Evolutionary conservation across 2,888 invertebrate species (phyloP), one percentile per base, ranked within the genome.

Genomic region (Drosophila picticornis): DNA sequence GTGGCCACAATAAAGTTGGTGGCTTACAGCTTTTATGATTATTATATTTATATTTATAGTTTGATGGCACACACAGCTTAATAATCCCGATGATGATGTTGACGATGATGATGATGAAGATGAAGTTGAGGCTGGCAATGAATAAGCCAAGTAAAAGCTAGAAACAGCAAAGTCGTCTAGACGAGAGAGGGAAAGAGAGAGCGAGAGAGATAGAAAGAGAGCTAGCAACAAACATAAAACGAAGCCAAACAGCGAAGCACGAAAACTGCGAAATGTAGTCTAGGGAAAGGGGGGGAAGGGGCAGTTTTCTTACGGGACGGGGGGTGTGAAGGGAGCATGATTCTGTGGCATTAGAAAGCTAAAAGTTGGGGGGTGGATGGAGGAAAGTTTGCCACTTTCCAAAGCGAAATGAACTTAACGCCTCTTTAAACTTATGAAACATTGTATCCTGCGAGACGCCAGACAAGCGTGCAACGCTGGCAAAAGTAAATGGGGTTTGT

Each of bases 391-490:
- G 46, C 60, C 55, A 65, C 29, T 52, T 55, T 52, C 63, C 51
- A 61, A 43, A 40, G 64, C 76, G 53, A 88, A 87, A 84, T 84
- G 76, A 89, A 90, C 89, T 88, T 84, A 87, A 89, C 86, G 90
- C 88, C 87, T 84, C 83, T 84, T 87, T 86, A 87, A 87, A 78
- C 77, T 83, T 78, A 72, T 80, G 80, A 84, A 87, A 84, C 81
- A 86, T 81, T 81, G 80, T 82, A 82, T 82, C 76, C 80, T 66
- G 60, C 34, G 60, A 61, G 75, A 72, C 63, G 63, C 27, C 63
- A 68, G 66, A 34, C 50, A 67, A 59, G 52, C 48, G 5, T 19
- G 34, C 25, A 13, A 36, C 22, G 36, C 19, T 19, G 1, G 36
- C 36, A 36, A 34, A 19, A 43, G 19, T 0, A 7, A 38, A 0